Base-by-base conservation (phyloP, 2,113 vertebrate species). In the Xenotilapia caudafasciata region DNA sequence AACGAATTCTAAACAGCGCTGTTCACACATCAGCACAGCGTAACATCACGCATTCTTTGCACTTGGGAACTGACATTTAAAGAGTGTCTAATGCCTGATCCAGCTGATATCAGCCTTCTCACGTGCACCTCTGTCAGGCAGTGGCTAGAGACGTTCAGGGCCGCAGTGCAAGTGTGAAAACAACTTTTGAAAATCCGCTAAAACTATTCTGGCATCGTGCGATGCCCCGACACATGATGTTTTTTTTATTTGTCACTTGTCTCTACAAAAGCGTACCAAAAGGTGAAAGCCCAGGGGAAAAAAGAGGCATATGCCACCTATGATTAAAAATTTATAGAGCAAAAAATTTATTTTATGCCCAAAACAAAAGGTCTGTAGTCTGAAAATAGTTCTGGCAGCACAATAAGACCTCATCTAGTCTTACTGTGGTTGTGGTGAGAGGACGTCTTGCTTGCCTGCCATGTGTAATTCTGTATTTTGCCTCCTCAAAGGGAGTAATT, bases 401-500 rank as follows among this genome's bases (percentile, higher is more conserved):
- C 15, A 11, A 49, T 13, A 49, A 49, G 15, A 33, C 7, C 45
- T 11, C 26, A 60, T 40, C 45, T 15, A 31, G 11, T 8, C 80
- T 10, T 23, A 49, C 21, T 42, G 10, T 21, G n/a, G 45, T 10
- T 49, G 6, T 53, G 21, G 5, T 56, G 21, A 65, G 8, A 84
- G 45, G 6, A 85, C 77, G 62, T 80, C 55, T 45, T 23, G 19
- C 45, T 49, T 84, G 47, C 42, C 35, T 26, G 56, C 17, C 23
- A 54, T 51, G 19, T 87, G 35, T 87, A 9, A 80, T 85, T 83
- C 68, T 54, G 38, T 79, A 83, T 88, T 45, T 23, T 77, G 62
- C 68, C 68, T 75, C 84, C 12, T 93, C 60, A 84, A 90, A 91
- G 28, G 55, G 42, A 70, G 73, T 90, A 94, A 95, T 90, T 15